Evolutionary conservation across 2,888 invertebrate species (phyloP), one percentile per base, ranked within the genome.

Genomic region (Pediacus dermestoides): DNA sequence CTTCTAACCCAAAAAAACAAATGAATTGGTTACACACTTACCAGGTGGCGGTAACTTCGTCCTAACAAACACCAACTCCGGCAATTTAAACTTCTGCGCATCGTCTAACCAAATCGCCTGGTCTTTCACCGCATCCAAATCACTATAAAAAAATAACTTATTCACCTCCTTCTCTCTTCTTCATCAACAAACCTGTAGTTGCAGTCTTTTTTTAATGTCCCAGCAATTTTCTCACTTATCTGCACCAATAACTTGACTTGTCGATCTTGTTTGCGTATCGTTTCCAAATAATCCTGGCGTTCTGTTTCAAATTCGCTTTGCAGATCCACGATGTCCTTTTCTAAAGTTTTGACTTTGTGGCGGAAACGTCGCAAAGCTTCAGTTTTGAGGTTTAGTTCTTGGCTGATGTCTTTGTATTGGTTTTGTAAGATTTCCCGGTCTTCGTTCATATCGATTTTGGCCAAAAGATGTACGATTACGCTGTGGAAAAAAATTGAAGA

Each of bases 231-330:
- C 15, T 79, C 78, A 2, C 78, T 59, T n/a, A 83, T 74, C 55
- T 80, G 78, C 37, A 78, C 76, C 46, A 81, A 67, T 26, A 88
- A 72, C 62, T 82, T 81, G 12, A 83, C 60, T 53, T 82, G 80
- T 46, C 77, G 77, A 38, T 86, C 83, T 54, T 87, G 81, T 48
- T 80, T 75, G 10, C 88, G 71, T 16, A 89, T 87, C 1, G 87
- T 83, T 58, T 89, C 88, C 46, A 90, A 67, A 61, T 88, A 89
- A 61, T 88, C 88, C n/a, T 83, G 79, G 1, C 88, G 71, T 60
- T 89, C 88, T 36, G 78, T 72, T 65, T 89, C 85, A 66, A 89
- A 89, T 68, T 89, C 89, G 6, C 82, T 76, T 55, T 87, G 86
- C 2, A 90, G 70, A 64, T 89, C 89, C 3, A 73, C 69, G 12